Conservation (phyloP, 2,797 vertebrate species). For the Pseudochirops cupreus region DNA sequence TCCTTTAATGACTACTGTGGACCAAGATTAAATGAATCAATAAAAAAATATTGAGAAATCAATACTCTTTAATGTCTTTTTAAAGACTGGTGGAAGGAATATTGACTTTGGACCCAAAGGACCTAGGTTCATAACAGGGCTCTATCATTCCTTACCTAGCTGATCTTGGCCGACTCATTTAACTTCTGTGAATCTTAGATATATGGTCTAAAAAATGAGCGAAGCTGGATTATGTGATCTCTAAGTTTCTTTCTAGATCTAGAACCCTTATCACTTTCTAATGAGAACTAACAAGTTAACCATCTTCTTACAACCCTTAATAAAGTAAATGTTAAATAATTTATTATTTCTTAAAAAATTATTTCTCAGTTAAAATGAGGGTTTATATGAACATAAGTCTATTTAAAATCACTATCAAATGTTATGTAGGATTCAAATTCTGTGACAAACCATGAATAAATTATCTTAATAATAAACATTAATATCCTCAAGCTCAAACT, state of each 20-base stretch:
- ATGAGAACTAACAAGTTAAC: neutral
- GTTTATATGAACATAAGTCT: conserved; percentile 23
- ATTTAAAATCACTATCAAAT: neutral
- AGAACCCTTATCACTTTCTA: neutral
- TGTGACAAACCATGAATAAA: conserved; percentile 22
- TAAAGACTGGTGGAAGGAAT: neutral
- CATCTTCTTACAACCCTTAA: neutral
- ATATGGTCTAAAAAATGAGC: neutral
- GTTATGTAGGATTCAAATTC: conserved; percentile 2
- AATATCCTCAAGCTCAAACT: conserved; percentile 1
- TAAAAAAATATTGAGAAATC: neutral
- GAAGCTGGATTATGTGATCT: neutral
- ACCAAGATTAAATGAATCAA: neutral
- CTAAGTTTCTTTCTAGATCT: neutral
- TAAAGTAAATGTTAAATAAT: neutral
- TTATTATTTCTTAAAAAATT: neutral
- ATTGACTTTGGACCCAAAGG: neutral
- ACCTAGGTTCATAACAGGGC: neutral
- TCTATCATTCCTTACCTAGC: neutral
- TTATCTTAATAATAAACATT: conserved; percentile 18
- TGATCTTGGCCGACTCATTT: neutral
- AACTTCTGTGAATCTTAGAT: neutral
- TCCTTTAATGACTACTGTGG: neutral
- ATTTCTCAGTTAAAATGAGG: conserved; percentile 25
- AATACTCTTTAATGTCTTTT: neutral